Base-by-base conservation (phyloP, 2,888 invertebrate genomes). In the Incurvaria masculella region DNA sequence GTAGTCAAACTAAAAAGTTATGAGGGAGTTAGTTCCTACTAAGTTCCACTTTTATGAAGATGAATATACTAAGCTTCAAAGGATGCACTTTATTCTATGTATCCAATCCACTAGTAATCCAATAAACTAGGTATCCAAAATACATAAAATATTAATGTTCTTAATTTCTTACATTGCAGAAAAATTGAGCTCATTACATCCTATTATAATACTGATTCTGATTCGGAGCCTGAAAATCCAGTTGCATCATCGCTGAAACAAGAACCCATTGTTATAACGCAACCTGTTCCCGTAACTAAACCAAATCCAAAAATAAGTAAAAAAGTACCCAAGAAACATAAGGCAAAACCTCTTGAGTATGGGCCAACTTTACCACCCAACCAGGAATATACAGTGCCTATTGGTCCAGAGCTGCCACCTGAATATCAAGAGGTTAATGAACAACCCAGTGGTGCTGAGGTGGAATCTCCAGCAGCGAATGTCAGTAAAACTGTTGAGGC, bases 151-250 rank as follows among this genome's bases (percentile, higher is more conserved):
- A n/a, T n/a, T n/a, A n/a, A n/a, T 27, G 8, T 8, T 8, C 14
- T 27, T 10, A 27, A 27, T 10, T 27, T 27, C 27, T 10, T 27
- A 27, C 45, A 49, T 59, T 59, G 6, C 69, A 82, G 82, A 49
- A 81, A 76, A 72, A 82, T 82, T 54, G 81, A 82, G 63, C 60
- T 82, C 39, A 82, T 82, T 48, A 81, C 81, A 18, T 81, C 81
- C 21, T 82, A 74, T 55, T 69, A 73, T 59, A 70, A 81, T 55
- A 79, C 81, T 0, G 81, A 80, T 47, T 81, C 81, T 0, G 81
- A 81, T 45, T 80, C 81, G 0, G 80, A 80, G 54, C 48, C 62
- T 0, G 69, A 69, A 10, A 64, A 55, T 44, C 64, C 69, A 2
- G 54, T 55, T 0, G 66, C 64, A 46, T 18, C 51, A 6, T 39